Conservation (phyloP, 1,140 invertebrate genomes). For the Chrysoperla carnea region DNA sequence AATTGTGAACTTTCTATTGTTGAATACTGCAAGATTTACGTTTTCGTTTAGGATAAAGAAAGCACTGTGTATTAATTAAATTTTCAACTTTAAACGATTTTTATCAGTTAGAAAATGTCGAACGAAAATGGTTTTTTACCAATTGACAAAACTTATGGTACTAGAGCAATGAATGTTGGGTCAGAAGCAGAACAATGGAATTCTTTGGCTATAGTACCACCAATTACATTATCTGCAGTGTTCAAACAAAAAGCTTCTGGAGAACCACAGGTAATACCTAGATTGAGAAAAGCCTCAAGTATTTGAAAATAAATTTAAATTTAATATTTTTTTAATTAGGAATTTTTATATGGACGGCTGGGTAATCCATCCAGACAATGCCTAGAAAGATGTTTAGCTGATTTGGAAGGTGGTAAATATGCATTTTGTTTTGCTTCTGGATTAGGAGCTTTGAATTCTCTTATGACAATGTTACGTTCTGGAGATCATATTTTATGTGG, state of each 20-base stretch:
- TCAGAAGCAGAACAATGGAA: slow-evolving; percentile 83
- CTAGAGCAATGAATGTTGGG: slow-evolving; percentile 79
- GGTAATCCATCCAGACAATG: slow-evolving; percentile 88
- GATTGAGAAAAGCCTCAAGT: no score
- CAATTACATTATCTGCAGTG: slow-evolving; percentile 81
- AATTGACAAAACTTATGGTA: slow-evolving; percentile 51
- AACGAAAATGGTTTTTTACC: slow-evolving; percentile 12
- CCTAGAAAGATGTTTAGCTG: slow-evolving; percentile 77
- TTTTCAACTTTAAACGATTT: no score
- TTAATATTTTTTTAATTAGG: slow-evolving; percentile 48
- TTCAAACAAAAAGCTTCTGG: slow-evolving; percentile 78
- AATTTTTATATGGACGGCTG: slow-evolving; percentile 82
- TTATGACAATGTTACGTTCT: slow-evolving; percentile 52
- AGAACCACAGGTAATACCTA: no score
- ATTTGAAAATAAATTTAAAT: no score
- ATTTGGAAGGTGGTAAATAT: slow-evolving; percentile 78
- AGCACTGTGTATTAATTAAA: no score
- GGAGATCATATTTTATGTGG: slow-evolving; percentile 86
- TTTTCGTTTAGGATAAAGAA: no score
- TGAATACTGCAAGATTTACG: no score
- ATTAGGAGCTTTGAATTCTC: slow-evolving; percentile 61
- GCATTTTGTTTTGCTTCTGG: slow-evolving; percentile 77
- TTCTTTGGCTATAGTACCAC: slow-evolving; percentile 58
- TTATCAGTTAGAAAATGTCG: no score
- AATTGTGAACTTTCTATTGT: no score